phyloP scores from a whole-genome alignment of 2,888 invertebrate genomes.

The Meghimatium bilineatum region DNA sequence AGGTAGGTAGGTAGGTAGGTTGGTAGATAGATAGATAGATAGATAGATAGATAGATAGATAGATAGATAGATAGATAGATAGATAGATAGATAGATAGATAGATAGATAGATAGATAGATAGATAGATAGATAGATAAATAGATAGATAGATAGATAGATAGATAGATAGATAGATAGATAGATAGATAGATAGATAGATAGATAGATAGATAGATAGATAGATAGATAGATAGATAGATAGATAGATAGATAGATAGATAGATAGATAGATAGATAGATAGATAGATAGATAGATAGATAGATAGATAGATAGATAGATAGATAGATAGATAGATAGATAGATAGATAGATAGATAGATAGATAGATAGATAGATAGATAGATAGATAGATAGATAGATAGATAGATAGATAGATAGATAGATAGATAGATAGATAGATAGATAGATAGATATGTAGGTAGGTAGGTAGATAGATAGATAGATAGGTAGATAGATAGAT shows the following conservation, averaged over 20 bases:
- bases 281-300: background rate
- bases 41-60: slow-evolving; percentile 13
- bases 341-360: too few species aligned
- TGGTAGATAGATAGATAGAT: slow-evolving; percentile 5
- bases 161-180: slow-evolving; percentile 2
- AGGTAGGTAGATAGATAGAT: too few species aligned
- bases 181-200: slow-evolving; percentile 13
- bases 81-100: slow-evolving; percentile 13
- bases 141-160: too few species aligned
- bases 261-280: slow-evolving; percentile 3
- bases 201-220: slow-evolving; percentile 13
- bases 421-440: slow-evolving; percentile 21
- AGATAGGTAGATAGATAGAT: slow-evolving; percentile 23
- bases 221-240: slow-evolving; percentile 13
- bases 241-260: slow-evolving; percentile 28
- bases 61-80: slow-evolving; percentile 13
- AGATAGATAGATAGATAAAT: too few species aligned
- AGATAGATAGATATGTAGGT: too few species aligned
- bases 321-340: too few species aligned
- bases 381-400: too few species aligned
- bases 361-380: too few species aligned
- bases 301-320: too few species aligned
- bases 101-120: slow-evolving; percentile 10
- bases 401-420: too few species aligned
- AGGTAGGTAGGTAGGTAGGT: too few species aligned